Conservation (phyloP, 2,888 invertebrate genomes). For the Celastrina argiolus region DNA sequence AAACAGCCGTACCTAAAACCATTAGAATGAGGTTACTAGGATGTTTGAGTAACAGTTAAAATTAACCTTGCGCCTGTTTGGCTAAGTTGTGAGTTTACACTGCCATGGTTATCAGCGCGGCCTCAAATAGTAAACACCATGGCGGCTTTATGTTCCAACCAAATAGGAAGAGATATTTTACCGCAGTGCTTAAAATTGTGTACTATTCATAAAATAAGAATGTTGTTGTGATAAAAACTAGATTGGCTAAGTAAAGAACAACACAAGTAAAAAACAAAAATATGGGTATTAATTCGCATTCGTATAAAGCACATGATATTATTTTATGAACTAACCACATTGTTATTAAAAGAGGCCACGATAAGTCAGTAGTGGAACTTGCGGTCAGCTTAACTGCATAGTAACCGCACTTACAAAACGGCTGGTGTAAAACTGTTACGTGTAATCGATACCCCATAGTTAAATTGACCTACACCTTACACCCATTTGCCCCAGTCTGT, state of each 20-base stretch:
- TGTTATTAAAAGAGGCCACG: not conserved
- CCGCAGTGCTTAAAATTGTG: not conserved
- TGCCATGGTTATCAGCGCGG: slow-evolving; percentile 24
- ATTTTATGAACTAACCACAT: not conserved
- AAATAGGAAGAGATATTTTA: not conserved
- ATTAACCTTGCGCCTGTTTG: slow-evolving; percentile 28
- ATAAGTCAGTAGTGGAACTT: slow-evolving; percentile 4
- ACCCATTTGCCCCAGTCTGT: too few species aligned
- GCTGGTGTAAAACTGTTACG: not conserved
- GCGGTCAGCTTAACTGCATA: not conserved
- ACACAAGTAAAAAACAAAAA: too few species aligned
- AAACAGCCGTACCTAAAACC: not conserved
- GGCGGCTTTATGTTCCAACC: not conserved
- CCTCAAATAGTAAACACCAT: slow-evolving; percentile 23
- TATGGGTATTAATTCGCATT: too few species aligned
- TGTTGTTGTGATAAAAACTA: too few species aligned
- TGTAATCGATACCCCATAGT: not conserved
- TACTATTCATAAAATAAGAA: too few species aligned
- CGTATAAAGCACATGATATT: not conserved
- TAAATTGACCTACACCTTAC: too few species aligned
- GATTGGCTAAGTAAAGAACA: too few species aligned
- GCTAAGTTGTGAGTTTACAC: slow-evolving; percentile 24
- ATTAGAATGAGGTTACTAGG: slow-evolving; percentile 6
- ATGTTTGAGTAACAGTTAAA: slow-evolving; percentile 23
- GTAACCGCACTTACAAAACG: not conserved